Conservation (phyloP, 37 sponge, comb jelly and placozoan genomes). For the Beroe ovata region DNA sequence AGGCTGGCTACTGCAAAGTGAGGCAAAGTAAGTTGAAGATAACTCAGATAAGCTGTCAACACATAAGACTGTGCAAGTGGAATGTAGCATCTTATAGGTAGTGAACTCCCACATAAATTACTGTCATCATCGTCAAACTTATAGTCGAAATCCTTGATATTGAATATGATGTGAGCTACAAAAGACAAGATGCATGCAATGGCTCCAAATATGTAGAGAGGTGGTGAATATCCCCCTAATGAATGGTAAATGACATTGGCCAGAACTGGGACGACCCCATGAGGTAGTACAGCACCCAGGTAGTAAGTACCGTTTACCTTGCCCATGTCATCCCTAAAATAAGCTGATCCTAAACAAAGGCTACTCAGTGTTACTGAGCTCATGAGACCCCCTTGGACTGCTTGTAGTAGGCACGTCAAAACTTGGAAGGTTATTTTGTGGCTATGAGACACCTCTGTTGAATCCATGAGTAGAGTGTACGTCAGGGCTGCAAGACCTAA, state of each 20-base stretch:
- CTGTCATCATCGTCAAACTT: slow-evolving; percentile 27
- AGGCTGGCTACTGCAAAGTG: slow-evolving; percentile 9
- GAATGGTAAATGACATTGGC: slow-evolving; percentile 12
- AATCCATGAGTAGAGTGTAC: slow-evolving; percentile 2
- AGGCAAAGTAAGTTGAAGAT: slow-evolving; percentile 53
- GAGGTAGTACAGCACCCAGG: slow-evolving; percentile 57
- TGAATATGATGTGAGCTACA: slow-evolving; percentile 2
- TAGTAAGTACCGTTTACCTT: slow-evolving; percentile 60
- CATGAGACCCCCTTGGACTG: slow-evolving; percentile 59
- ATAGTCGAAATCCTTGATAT: slow-evolving; percentile 35
- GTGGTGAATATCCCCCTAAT: not conserved
- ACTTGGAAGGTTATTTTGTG: not conserved
- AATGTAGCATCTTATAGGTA: slow-evolving; percentile 12
- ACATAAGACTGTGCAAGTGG: slow-evolving; percentile 35
- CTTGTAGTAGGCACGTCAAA: slow-evolving; percentile 44
- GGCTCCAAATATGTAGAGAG: slow-evolving; percentile 49
- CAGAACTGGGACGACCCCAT: slow-evolving; percentile 36
- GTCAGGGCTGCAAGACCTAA: not conserved
- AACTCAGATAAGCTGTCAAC: slow-evolving; percentile 50
- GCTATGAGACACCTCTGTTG: not conserved
- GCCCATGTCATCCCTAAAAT: slow-evolving; percentile 47
- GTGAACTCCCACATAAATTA: not conserved
- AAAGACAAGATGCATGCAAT: slow-evolving; percentile 1
- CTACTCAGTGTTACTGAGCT: slow-evolving; percentile 43
- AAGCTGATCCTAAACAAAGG: slow-evolving; percentile 22